Percentiles rank a stretch among this genome's conserved stretches.
Conservation (phyloP, 2,113 vertebrate species). For the Catharus bicknelli region DNA sequence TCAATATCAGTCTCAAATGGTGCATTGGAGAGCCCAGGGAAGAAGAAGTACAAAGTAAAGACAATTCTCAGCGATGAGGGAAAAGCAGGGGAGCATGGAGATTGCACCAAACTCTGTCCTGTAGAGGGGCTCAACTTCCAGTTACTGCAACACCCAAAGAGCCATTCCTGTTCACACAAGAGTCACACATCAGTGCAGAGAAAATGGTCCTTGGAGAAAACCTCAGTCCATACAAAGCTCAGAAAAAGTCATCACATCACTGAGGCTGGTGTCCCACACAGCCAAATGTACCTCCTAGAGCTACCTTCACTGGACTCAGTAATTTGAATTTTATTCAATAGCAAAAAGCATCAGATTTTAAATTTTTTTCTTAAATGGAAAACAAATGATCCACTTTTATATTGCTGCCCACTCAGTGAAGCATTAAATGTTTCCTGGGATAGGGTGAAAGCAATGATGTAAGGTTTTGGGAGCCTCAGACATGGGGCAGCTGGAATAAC, state of each 20-base stretch:
- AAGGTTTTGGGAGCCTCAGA: not conserved
- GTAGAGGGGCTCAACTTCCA: rapidly evolving
- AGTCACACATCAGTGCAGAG: not conserved
- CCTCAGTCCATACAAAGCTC: not conserved
- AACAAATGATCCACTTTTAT: not conserved
- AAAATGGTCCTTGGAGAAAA: not conserved
- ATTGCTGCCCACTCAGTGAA: not conserved
- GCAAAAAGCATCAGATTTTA: not conserved
- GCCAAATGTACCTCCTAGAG: not conserved
- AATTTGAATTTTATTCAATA: not conserved
- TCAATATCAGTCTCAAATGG: not conserved
- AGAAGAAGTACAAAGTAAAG: not conserved
- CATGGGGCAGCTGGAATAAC: not conserved
- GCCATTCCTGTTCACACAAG: rapidly evolving
- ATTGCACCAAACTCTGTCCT: not conserved
- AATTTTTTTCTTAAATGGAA: not conserved
- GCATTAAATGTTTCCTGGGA: slow-evolving; percentile 7
- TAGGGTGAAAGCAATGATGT: not conserved
- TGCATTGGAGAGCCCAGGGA: not conserved
- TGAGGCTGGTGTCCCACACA: not conserved
- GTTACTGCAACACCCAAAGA: not conserved
- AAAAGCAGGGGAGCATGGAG: not conserved
- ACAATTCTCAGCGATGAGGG: not conserved
- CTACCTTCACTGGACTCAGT: not conserved
- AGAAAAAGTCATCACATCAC: not conserved